Evolutionary conservation across 1,140 invertebrate genomes (phyloP), one percentile per base, ranked within the genome.

Genomic region (Bombus waltoni): DNA sequence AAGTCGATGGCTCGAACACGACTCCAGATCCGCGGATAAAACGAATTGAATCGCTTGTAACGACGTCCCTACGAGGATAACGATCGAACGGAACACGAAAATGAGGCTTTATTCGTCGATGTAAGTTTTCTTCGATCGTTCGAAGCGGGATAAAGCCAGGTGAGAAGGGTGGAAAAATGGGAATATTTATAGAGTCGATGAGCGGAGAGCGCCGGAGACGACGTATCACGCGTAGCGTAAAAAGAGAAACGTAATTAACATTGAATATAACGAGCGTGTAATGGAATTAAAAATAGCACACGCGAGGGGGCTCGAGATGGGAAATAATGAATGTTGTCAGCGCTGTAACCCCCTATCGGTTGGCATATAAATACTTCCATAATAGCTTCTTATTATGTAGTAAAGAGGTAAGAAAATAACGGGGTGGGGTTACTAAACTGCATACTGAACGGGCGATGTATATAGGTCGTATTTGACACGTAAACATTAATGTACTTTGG

Each of bases 21-120:
- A 62, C 22, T 35, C 74, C 42, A 78, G 76, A 78, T 78, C 40
- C 18, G 4, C 3, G 59, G 76, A 78, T 78, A 65, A 66, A 44
- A 25, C 53, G 53, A 76, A 76, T 65, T 44, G 59, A 78, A 42
- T 65, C 76, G 76, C 28, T 44, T 25, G 76, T 66, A 78, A 78
- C 40, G 59, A 66, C 59, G 62, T 78, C 62, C 42, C 18, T 32
- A 4, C 3, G 28, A 42, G 76, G 59, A 66, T 66, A 78, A 78
- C 59, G 76, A 78, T 78, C 59, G n/a, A 44, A 25, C 18, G 62
- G n/a, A 32, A 28, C 35, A 73, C n/a, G 72, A 32, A n/a, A 28
- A 42, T 32, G 35, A 32, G 71, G n/a, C 42, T 47, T 32, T 73
- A 73, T 47, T 47, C 42, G 28, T 4, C 15, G n/a, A 73, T 18